phyloP scores from a whole-genome alignment of 2,888 invertebrate genomes.

The Ceriagrion tenellum region DNA sequence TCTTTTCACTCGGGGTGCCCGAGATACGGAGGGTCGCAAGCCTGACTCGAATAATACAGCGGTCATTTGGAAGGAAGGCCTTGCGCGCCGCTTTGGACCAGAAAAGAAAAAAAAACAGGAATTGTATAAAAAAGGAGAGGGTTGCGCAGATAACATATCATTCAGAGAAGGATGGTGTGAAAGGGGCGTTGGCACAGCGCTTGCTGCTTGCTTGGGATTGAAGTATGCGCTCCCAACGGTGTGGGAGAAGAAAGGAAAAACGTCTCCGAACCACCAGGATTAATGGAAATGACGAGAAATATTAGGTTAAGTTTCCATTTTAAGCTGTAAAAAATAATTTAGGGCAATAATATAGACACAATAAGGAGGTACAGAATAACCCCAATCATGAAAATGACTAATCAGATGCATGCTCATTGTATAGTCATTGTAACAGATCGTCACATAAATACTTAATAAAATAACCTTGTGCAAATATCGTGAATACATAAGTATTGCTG shows the following conservation, averaged over 20 bases:
- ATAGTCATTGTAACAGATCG: no score
- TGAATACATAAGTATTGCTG: no score
- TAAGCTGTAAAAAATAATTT: no score
- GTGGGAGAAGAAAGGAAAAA: not conserved
- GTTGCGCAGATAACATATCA: not conserved
- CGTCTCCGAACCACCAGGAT: not conserved
- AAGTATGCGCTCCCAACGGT: not conserved
- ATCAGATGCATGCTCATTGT: no score
- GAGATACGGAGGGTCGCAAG: constrained; percentile 48
- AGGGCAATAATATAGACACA: no score
- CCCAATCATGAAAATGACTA: no score
- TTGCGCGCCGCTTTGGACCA: not conserved
- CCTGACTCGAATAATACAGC: constrained; percentile 59
- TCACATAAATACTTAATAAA: no score
- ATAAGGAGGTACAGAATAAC: no score
- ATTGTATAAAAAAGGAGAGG: not conserved
- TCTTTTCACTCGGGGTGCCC: not conserved
- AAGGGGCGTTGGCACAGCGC: not conserved
- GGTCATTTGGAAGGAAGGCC: not conserved
- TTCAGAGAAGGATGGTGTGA: not conserved
- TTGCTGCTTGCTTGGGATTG: not conserved
- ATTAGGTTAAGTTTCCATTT: no score
- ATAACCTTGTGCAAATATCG: no score
- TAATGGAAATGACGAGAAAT: not conserved
- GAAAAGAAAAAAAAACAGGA: not conserved